Percentiles rank a stretch among this genome's conserved stretches.
Conservation (phyloP, 2,888 invertebrate species). For the Hydroisotoma schaefferi region DNA sequence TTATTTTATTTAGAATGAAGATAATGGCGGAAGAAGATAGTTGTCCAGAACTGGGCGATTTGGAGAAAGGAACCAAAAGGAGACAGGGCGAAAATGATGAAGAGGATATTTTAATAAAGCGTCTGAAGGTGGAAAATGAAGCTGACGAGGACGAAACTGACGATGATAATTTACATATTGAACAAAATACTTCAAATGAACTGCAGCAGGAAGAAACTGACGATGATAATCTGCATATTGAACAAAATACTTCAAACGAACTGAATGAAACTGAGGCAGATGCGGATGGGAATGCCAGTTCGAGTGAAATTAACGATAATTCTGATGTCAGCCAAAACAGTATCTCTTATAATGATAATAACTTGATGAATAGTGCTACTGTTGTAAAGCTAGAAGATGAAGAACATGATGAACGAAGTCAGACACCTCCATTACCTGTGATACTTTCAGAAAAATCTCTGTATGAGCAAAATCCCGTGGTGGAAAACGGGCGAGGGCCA, state of each 20-base stretch:
- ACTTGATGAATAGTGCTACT: background rate
- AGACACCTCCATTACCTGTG: background rate
- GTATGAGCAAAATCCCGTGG: background rate
- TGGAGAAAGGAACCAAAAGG: background rate
- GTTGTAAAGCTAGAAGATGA: background rate
- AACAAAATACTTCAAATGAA: background rate
- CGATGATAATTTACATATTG: background rate
- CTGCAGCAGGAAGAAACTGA: background rate
- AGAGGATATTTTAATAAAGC: background rate
- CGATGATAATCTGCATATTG: background rate
- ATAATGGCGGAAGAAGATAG: constrained; percentile 12
- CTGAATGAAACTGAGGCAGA: background rate
- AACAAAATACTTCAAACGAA: background rate
- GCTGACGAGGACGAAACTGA: background rate
- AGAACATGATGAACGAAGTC: background rate
- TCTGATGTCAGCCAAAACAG: background rate
- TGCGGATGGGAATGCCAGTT: background rate
- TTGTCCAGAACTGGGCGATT: constrained; percentile 2
- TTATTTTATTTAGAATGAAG: background rate
- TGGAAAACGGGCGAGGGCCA: background rate
- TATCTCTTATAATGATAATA: background rate
- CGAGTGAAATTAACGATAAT: background rate
- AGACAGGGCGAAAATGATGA: background rate
- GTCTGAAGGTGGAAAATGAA: background rate
- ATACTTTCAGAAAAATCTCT: background rate